A percentile compares a stretch with the other conserved stretches of the same genome.
These are phyloP conservation scores for Lottia scabra DNA, from an alignment of 2,888 invertebrate species.

Conservation along the genomic window DNA sequence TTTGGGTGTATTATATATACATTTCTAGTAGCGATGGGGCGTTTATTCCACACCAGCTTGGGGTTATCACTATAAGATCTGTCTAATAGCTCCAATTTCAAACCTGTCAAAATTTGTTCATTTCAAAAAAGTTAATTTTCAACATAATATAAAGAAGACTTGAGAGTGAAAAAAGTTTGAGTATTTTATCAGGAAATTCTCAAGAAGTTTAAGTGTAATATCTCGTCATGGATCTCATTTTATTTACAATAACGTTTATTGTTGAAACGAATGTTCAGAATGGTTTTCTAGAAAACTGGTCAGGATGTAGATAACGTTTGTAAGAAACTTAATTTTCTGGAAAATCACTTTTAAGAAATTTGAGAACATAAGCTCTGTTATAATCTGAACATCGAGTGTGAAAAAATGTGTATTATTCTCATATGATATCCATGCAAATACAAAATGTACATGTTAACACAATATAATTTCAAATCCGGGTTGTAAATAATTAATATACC, in stretches of 20 bases:
- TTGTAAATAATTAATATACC: too few relatives aligned
- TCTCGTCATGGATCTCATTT: neutral
- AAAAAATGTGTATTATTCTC: too few relatives aligned
- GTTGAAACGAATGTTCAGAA: slow-evolving; percentile 3
- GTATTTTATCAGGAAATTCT: neutral
- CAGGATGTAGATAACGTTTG: neutral
- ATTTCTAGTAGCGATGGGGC: slow-evolving; percentile 1
- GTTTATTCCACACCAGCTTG: neutral
- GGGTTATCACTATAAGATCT: slow-evolving; percentile 7
- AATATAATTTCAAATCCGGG: too few relatives aligned
- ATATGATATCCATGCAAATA: too few relatives aligned
- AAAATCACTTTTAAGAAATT: neutral
- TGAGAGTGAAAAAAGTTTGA: neutral
- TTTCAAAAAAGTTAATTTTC: slow-evolving; percentile 14
- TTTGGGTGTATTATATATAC: slow-evolving; percentile 3
- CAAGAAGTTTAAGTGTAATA: slow-evolving; percentile 3
- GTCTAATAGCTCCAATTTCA: slow-evolving; percentile 23
- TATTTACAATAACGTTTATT: slow-evolving; percentile 5
- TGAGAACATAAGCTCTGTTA: neutral
- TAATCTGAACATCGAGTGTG: too few relatives aligned
- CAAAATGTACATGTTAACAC: too few relatives aligned
- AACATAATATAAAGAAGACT: neutral
- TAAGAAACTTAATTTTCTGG: neutral
- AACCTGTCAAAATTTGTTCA: slow-evolving; percentile 24
- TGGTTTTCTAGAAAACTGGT: neutral